Percentiles rank a stretch among this genome's conserved stretches.
Conservation (phyloP, 2,888 invertebrate genomes). For the Philaethria dido region DNA sequence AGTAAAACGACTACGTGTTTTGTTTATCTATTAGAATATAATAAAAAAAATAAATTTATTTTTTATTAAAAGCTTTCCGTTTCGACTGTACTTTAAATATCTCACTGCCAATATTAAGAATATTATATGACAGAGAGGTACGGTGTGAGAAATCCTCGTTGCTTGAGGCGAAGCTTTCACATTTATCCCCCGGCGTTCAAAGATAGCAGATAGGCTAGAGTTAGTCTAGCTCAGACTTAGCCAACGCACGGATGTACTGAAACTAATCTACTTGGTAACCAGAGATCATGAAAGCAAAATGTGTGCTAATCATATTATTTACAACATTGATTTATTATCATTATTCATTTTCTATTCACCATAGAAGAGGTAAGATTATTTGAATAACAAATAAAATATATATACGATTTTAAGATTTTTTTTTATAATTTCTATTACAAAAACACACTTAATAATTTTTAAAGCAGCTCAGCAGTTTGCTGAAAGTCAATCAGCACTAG, state of each 20-base stretch:
- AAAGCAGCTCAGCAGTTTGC: constrained; percentile 56
- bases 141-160: constrained; percentile 17
- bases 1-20: no score
- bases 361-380: constrained; percentile 52
- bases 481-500: constrained; percentile 71
- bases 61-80: no score
- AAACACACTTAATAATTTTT: constrained; percentile 29
- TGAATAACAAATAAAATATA: no score
- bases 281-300: constrained; percentile 56
- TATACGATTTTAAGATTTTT: no score
- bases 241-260: constrained; percentile 1
- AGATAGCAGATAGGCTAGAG: constrained; percentile 15
- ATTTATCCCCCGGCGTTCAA: constrained; percentile 27
- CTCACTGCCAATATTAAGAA: constrained; percentile 10
- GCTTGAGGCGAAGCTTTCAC: constrained; percentile 16
- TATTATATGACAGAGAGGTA: neutral
- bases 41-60: neutral
- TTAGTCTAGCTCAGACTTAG: neutral
- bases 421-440: no score
- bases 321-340: constrained; percentile 57
- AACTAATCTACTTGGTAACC: neutral
- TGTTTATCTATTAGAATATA: no score
- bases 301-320: constrained; percentile 53
- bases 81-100: constrained; percentile 36
- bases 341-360: constrained; percentile 56